A percentile compares a stretch with the other conserved stretches of the same genome.
Evolutionary conservation across 2,888 invertebrate genomes (phyloP).

Genomic region (Incurvaria masculella): DNA sequence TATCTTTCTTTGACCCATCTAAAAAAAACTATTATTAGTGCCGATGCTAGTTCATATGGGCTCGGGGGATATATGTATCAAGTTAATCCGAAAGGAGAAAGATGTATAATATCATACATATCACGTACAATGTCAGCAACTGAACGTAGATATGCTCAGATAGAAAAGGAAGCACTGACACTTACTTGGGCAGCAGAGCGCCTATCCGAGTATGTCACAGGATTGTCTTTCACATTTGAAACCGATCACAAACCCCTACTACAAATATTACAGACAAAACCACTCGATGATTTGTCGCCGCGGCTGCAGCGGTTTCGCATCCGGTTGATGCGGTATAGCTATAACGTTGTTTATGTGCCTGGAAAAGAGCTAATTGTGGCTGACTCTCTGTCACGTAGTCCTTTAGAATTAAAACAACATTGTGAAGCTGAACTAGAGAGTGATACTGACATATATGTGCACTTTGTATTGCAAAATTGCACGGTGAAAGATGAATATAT

Average conservation of each 20-base stretch:
- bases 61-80: background rate
- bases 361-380: constrained; percentile 16
- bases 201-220: constrained; percentile 3
- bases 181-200: constrained; percentile 5
- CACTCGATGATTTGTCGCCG: constrained; percentile 10
- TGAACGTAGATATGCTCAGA: constrained; percentile 16
- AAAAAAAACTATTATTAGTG: background rate
- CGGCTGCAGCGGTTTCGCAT: constrained; percentile 13
- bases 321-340: constrained; percentile 16
- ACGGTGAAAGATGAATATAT: background rate
- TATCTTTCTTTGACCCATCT: background rate
- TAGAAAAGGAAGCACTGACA: constrained; percentile 5
- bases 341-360: constrained; percentile 15
- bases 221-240: constrained; percentile 1
- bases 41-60: background rate
- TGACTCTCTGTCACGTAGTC: constrained; percentile 12
- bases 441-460: background rate
- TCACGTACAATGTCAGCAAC: background rate
- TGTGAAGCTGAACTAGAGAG: background rate
- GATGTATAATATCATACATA: background rate
- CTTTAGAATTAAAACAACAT: no score
- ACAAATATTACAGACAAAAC: constrained; percentile 11
- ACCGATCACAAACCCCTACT: constrained; percentile 12
- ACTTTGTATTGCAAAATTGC: background rate
- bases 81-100: background rate